These are phyloP conservation scores for Atethmia centrago DNA, from an alignment of 2,888 invertebrate genomes.

Conservation along the genomic window DNA sequence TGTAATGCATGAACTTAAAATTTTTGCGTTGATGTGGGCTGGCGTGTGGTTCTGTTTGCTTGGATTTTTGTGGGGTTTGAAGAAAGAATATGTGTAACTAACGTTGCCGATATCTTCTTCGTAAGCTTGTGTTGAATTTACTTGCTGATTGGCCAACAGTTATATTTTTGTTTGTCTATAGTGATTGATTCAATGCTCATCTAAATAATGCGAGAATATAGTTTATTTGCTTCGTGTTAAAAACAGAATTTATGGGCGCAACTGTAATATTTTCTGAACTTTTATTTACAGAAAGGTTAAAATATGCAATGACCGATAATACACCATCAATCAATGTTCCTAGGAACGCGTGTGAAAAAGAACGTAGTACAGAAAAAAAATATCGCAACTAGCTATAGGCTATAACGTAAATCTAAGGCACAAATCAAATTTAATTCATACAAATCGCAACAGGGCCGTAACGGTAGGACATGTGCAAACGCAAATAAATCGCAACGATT, in stretches of 20 bases:
- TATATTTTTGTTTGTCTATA: not conserved
- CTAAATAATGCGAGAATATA: too few species aligned
- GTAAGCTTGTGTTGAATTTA: not conserved
- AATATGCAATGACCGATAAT: not conserved
- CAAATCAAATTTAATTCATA: constrained; percentile 66
- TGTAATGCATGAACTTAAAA: constrained; percentile 64
- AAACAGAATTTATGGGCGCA: not conserved
- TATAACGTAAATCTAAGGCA: constrained; percentile 48
- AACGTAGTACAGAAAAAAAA: not conserved
- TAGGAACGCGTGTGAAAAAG: not conserved
- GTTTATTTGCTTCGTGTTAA: not conserved
- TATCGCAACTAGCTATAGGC: constrained; percentile 32
- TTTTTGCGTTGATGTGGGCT: constrained; percentile 40
- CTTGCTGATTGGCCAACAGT: not conserved
- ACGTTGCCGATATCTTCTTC: not conserved
- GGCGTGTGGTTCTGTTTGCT: not conserved
- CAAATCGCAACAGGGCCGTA: constrained; percentile 64
- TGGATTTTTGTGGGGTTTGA: not conserved
- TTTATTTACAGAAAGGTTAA: not conserved
- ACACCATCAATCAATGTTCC: too few species aligned
- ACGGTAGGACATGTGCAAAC: constrained; percentile 72
- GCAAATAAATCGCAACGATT: constrained; percentile 79
- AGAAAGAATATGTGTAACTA: not conserved
- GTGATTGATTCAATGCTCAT: not conserved
- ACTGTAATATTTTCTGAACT: not conserved